A percentile compares a stretch with the other conserved stretches of the same genome.
Evolutionary conservation across 2,113 vertebrate species (phyloP).

Genomic region (Saccopteryx bilineata): DNA sequence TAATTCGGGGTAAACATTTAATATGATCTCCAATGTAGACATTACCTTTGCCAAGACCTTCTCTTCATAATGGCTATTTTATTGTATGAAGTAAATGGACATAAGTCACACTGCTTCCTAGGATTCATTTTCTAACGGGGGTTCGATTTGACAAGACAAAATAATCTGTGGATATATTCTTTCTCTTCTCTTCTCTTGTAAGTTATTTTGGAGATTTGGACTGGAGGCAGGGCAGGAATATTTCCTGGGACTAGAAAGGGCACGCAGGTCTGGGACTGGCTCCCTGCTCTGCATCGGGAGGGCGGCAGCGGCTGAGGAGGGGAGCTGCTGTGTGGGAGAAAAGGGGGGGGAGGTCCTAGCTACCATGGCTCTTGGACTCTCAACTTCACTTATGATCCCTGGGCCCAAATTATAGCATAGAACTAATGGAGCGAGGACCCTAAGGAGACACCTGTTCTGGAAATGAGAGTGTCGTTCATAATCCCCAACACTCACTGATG

Average conservation of each 20-base stretch:
- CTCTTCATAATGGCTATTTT: neutral
- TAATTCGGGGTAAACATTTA: neutral
- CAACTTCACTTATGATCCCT: neutral
- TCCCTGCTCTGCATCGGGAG: no score
- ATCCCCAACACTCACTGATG: neutral
- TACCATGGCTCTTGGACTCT: neutral
- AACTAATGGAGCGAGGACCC: neutral
- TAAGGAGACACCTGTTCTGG: neutral
- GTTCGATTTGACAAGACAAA: neutral
- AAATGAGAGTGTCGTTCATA: neutral
- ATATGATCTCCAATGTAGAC: neutral
- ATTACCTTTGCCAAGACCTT: neutral
- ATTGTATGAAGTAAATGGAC: neutral
- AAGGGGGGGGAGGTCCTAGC: neutral
- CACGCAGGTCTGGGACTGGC: neutral
- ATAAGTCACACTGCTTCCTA: neutral
- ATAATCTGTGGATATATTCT: conserved; percentile 26
- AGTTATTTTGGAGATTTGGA: neutral
- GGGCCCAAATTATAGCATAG: neutral
- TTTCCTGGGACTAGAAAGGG: neutral
- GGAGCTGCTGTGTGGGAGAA: neutral
- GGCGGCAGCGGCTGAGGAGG: accelerated
- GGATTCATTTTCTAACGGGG: neutral
- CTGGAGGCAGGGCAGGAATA: neutral
- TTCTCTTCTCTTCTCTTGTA: neutral